Conservation (phyloP, 2,888 invertebrate species). For the Coelopa pilipes region DNA sequence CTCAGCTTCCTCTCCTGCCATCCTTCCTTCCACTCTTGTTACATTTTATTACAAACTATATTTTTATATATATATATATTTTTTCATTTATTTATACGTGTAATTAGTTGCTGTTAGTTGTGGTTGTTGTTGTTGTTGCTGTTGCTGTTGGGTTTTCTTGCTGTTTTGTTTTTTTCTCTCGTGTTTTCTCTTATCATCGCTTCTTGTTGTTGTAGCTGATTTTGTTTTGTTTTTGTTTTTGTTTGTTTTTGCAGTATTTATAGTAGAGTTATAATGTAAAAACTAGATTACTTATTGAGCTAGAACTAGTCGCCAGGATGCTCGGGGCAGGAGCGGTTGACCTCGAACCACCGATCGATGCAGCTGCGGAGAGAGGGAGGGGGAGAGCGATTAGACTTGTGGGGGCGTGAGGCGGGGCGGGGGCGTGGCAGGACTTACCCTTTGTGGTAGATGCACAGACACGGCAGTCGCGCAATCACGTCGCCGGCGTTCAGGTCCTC, state of each 20-base stretch:
- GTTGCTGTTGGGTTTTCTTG: constrained; percentile 35
- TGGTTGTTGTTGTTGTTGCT: constrained; percentile 27
- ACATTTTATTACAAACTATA: constrained; percentile 21
- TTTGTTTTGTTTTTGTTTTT: constrained; percentile 41
- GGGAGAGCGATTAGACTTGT: no score
- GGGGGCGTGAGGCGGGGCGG: no score
- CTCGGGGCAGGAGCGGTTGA: constrained; percentile 98
- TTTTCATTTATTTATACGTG: constrained; percentile 13
- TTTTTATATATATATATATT: constrained; percentile 20
- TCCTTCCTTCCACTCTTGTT: no score
- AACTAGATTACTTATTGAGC: constrained; percentile 52
- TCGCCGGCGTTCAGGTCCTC: constrained; percentile 96
- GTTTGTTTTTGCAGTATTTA: constrained; percentile 42
- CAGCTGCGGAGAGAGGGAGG: constrained; percentile 75
- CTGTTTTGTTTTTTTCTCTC: constrained; percentile 42
- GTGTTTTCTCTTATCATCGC: constrained; percentile 32
- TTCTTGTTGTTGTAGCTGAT: constrained; percentile 19
- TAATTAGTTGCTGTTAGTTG: constrained; percentile 30
- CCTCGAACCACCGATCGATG: constrained; percentile 99
- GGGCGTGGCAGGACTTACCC: constrained; percentile 71
- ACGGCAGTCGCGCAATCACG: constrained; percentile 97
- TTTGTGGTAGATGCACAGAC: constrained; percentile 99
- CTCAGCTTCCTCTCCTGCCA: neutral
- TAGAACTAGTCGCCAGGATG: constrained; percentile 91
- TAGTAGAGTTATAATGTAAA: constrained; percentile 34